Conservation (phyloP, 2,888 invertebrate genomes). For the Patella ulyssiponensis region DNA sequence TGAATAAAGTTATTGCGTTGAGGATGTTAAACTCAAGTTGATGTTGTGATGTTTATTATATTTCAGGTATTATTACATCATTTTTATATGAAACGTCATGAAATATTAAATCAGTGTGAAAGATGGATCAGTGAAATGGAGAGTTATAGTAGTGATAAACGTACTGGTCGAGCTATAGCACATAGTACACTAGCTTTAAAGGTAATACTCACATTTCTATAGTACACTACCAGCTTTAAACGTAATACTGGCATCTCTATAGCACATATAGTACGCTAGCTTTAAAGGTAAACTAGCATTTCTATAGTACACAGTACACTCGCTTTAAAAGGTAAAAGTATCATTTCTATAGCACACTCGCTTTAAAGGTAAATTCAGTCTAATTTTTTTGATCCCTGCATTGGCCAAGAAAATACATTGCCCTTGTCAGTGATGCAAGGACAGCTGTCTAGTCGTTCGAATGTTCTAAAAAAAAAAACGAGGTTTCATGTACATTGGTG, state of each 20-base stretch:
- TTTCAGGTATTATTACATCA: constrained; percentile 88
- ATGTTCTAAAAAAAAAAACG: no score
- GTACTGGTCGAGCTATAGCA: constrained; percentile 84
- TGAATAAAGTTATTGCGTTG: no score
- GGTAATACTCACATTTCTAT: constrained; percentile 73
- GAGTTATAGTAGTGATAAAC: constrained; percentile 81
- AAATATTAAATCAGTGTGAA: constrained; percentile 90
- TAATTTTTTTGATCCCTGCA: no score
- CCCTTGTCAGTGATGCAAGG: no score
- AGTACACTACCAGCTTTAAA: no score
- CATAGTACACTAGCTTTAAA: constrained; percentile 82
- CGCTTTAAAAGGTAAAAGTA: constrained; percentile 69
- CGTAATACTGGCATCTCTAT: constrained; percentile 74
- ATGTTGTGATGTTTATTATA: not conserved
- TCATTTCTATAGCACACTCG: constrained; percentile 76
- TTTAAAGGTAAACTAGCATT: not conserved
- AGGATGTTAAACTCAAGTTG: no score
- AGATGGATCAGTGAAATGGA: constrained; percentile 92
- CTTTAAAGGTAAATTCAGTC: no score
- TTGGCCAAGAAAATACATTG: no score
- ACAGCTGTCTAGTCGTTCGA: no score
- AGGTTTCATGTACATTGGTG: no score
- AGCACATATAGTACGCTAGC: constrained; percentile 76
- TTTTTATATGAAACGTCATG: constrained; percentile 93
- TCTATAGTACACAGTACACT: constrained; percentile 80